A percentile compares a stretch with the other conserved stretches of the same genome.
Evolutionary conservation across 2,888 invertebrate species (phyloP).

Genomic region (Philhelius pedissequus): DNA sequence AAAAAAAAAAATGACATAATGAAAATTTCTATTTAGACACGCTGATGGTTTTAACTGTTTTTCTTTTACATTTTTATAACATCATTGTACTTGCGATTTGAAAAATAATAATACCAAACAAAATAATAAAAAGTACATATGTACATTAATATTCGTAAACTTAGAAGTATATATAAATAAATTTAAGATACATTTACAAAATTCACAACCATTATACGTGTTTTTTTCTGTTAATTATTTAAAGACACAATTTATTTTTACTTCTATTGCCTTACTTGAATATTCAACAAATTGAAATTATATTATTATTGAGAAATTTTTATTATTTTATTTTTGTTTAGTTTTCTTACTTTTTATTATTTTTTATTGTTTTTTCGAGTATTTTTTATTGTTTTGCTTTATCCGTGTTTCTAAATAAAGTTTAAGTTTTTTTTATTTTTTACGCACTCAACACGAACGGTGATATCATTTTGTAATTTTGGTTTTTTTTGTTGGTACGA

Average conservation of each 20-base stretch:
- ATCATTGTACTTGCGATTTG: background rate
- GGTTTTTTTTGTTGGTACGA: background rate
- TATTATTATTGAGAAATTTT: conserved; percentile 52
- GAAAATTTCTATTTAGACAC: conserved; percentile 49
- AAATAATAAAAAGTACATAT: conserved; percentile 20
- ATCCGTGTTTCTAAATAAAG: conserved; percentile 54
- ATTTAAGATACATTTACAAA: conserved; percentile 66
- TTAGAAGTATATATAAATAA: conserved; percentile 49
- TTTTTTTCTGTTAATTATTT: conserved; percentile 35
- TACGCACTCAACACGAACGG: conserved; percentile 62
- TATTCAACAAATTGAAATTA: conserved; percentile 40
- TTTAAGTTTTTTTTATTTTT: conserved; percentile 56
- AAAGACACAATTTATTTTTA: conserved; percentile 40
- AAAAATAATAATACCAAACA: background rate
- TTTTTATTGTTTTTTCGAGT: conserved; percentile 30
- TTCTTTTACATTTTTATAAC: background rate
- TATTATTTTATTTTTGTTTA: conserved; percentile 48
- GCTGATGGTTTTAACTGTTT: conserved; percentile 5
- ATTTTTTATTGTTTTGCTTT: conserved; percentile 32
- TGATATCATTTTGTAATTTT: no score
- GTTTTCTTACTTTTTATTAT: conserved; percentile 40
- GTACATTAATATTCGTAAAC: conserved; percentile 25
- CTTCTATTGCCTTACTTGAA: conserved; percentile 22
- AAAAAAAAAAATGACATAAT: conserved; percentile 22
- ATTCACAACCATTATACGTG: conserved; percentile 51